phyloP scores from a whole-genome alignment of 2,888 invertebrate species.

The Drosophila sordidapex region DNA sequence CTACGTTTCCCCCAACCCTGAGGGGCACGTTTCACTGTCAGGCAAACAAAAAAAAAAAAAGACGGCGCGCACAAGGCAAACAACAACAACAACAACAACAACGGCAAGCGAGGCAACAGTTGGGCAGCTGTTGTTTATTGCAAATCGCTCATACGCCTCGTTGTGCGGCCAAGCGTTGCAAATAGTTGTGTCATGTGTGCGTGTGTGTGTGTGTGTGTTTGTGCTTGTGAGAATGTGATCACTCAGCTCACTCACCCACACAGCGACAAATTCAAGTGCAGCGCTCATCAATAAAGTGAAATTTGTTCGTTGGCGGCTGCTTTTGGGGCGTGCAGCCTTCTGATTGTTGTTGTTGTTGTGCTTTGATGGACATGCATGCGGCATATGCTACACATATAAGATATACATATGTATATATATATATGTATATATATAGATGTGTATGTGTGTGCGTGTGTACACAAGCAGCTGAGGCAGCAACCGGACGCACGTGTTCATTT shows the following conservation, averaged over 20 bases:
- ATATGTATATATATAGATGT: slow-evolving; percentile 13
- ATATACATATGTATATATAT: not conserved
- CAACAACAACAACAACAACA: slow-evolving; percentile 23
- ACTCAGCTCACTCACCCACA: slow-evolving; percentile 47
- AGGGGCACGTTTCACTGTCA: slow-evolving; percentile 51
- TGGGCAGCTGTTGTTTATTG: slow-evolving; percentile 65
- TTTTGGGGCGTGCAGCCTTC: slow-evolving; percentile 62
- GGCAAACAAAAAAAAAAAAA: slow-evolving; percentile 12
- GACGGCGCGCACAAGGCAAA: slow-evolving; percentile 44
- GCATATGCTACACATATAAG: slow-evolving; percentile 47
- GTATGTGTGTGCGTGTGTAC: slow-evolving; percentile 26
- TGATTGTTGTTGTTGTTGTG: slow-evolving; percentile 42
- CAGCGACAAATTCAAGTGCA: slow-evolving; percentile 70
- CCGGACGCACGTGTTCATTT: slow-evolving; percentile 83
- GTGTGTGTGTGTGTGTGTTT: slow-evolving; percentile 15
- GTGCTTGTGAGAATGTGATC: slow-evolving; percentile 35
- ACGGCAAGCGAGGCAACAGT: slow-evolving; percentile 10
- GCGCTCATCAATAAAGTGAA: slow-evolving; percentile 76
- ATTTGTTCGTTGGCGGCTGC: slow-evolving; percentile 48
- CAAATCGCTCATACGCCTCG: slow-evolving; percentile 77
- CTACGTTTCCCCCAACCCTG: slow-evolving; percentile 43
- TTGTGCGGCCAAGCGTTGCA: slow-evolving; percentile 74
- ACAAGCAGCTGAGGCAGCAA: slow-evolving; percentile 66
- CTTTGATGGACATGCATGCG: slow-evolving; percentile 56
- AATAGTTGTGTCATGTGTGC: slow-evolving; percentile 49